Base-by-base conservation (phyloP, 2,888 invertebrate species). In the Omphaloscelis lunosa region DNA sequence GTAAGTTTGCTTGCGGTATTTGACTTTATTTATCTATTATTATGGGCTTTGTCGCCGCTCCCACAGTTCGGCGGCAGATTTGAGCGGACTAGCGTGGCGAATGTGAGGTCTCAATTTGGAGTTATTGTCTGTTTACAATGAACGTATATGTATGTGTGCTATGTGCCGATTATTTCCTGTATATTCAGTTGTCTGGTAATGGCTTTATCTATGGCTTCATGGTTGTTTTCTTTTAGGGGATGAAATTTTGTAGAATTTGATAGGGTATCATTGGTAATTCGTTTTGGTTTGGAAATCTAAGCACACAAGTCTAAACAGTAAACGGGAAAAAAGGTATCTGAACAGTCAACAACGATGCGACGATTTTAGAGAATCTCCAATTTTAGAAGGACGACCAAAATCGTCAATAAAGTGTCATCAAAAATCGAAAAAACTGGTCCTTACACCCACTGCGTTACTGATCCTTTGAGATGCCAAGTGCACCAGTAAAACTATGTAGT, bases 91-190 rank as follows among this genome's bases (percentile, higher is more conserved):
- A 93, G 95, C 94, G 94, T 95, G 90, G 89, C 94, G 92, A 95
- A 95, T 94, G 92, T 89, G 93, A 95, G 93, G 91, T 95, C 94
- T 95, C 96, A 96, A 96, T 96, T 96, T 96, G 92, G 89, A 82
- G 82, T 90, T 89, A 96, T 96, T 96, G 96, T 96, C 92, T 90
- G 90, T 80, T 88, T 83, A 88, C 90, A 88, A 88, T 88, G 78
- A 80, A 70, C 80, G 80, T 86, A 83, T 86, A 83, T 79, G 80
- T 85, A 83, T 86, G 79, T 88, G 82, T 88, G 83, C 81, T 84
- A 84, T 84, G 83, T 84, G 81, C 72, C 84, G 83, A 84, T 81
- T 72, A 84, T 77, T 77, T 84, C 81, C 84, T 77, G 81, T 81
- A 84, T 86, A 78, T 82, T 85, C 82, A 77, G 78, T 75, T 81